These are phyloP conservation scores for Flexamia atlantica DNA, from an alignment of 2,888 invertebrate genomes.

Conservation along the genomic window DNA sequence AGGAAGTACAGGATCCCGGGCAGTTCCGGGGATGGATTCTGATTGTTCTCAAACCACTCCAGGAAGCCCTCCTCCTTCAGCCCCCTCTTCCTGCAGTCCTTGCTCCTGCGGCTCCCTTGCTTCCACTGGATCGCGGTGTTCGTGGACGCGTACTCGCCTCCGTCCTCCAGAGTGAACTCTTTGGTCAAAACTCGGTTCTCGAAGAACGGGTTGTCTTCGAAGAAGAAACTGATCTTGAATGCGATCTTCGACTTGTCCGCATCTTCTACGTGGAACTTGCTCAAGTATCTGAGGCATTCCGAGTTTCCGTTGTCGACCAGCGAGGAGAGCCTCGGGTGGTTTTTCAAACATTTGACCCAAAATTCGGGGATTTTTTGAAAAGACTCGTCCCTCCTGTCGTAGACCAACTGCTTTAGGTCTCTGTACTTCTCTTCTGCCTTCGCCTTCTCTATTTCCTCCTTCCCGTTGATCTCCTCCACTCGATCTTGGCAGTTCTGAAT, in stretches of 20 bases:
- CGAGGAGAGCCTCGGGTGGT: background rate
- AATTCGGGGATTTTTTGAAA: background rate
- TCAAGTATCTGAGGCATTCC: background rate
- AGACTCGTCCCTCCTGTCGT: background rate
- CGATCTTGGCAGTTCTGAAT: background rate
- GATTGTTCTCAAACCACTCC: conserved; percentile 46
- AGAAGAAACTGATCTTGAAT: background rate
- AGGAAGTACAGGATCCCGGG: background rate
- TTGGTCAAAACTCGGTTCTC: background rate
- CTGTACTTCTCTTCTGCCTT: background rate
- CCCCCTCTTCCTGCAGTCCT: background rate
- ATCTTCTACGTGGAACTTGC: background rate
- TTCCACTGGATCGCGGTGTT: background rate
- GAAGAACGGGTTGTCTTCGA: background rate
- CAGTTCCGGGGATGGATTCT: background rate
- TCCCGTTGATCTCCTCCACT: background rate
- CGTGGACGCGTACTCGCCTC: background rate
- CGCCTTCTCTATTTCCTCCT: background rate
- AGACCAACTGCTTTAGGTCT: background rate
- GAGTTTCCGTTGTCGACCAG: background rate
- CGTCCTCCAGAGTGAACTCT: background rate
- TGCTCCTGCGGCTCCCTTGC: background rate
- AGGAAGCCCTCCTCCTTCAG: background rate
- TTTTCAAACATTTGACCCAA: conserved; percentile 9
- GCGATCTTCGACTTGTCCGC: background rate